Base-by-base conservation (phyloP, 1,140 invertebrate genomes). In the Oppia nitens region DNA sequence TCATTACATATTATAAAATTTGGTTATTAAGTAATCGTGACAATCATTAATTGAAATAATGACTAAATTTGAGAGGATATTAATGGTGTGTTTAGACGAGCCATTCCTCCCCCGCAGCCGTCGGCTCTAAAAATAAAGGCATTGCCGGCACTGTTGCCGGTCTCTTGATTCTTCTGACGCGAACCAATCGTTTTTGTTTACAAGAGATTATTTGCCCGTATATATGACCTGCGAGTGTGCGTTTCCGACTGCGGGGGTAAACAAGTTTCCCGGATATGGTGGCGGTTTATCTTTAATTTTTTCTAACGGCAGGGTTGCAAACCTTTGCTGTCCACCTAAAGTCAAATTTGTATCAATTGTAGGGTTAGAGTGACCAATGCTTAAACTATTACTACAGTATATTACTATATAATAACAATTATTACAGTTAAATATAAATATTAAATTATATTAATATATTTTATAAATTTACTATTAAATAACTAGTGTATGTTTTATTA, bases 181-280 rank as follows among this genome's bases (percentile, higher is more conserved):
- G 6, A 40, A 40, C 17, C 6, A 40, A 40, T 40, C 32, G 32
- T 17, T 17, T 40, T 9, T 17, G 32, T 40, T 40, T 40, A 17
- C 32, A 40, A 6, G 32, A 9, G 6, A 40, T 40, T 17, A 40
- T 40, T 40, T 40, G 32, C 6, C 17, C 6, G 32, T 17, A 40
- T 40, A 40, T 9, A 40, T 17, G 6, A 40, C 32, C 32, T 40
- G 32, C 32, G 32, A 40, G 17, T 40, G 32, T 40, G 32, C 65
- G 61, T 61, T 64, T 64, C 53, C 83, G 83, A 83, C 84, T 84
- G 80, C 85, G 88, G 85, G 85, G 85, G 81, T 83, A 81, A 79
- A 80, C 84, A 82, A 86, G 85, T 89, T 88, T 88, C 84, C 71
- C 59, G 77, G 77, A 72, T 77, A 78, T 49, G 76, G 75, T 62